Evolutionary conservation across 2,888 invertebrate species (phyloP), one percentile per base, ranked within the genome.

Genomic region (Cephus pulcher): DNA sequence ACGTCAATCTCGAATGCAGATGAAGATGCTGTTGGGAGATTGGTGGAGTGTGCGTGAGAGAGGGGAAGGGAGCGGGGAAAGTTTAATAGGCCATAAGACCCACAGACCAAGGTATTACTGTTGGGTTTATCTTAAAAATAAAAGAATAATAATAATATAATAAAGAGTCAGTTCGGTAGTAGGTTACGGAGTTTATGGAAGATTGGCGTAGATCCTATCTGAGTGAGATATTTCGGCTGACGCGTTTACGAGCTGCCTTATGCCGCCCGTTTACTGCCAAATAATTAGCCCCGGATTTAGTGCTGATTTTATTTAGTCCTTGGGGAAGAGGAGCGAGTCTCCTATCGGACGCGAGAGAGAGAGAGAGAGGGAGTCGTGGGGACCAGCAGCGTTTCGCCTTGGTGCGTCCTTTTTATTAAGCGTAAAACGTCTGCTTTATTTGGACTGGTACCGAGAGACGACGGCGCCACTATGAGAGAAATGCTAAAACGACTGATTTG

Each of bases 261-360:
- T 84, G 78, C 83, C 77, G 84, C 84, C 86, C 87, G 84, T 87
- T 88, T 88, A 87, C 89, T 88, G 88, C 88, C 88, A 87, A 90
- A 89, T 89, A 90, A 90, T 90, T 90, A 90, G 90, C 88, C 86
- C 88, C 87, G 88, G 70, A 90, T 90, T 90, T 90, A 89, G 89
- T 88, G 86, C 86, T 87, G 83, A 88, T 86, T 87, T 85, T 86
- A 87, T 87, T 88, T 84, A 86, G 83, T 83, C 81, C 80, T 73
- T 81, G 78, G 80, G 69, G 76, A 56, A 78, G 80, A 80, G 35
- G 70, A 69, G 79, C 80, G 15, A 15, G 40, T 15, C 15, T 40
- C 81, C 85, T 84, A 82, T 87, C 84, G 83, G 75, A 76, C 15
- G 15, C 11, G 40, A n/a, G 71, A 75, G 79, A 73, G 69, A 78